phyloP scores from a whole-genome alignment of 2,888 invertebrate species.

The Cantharis flavilabris region DNA sequence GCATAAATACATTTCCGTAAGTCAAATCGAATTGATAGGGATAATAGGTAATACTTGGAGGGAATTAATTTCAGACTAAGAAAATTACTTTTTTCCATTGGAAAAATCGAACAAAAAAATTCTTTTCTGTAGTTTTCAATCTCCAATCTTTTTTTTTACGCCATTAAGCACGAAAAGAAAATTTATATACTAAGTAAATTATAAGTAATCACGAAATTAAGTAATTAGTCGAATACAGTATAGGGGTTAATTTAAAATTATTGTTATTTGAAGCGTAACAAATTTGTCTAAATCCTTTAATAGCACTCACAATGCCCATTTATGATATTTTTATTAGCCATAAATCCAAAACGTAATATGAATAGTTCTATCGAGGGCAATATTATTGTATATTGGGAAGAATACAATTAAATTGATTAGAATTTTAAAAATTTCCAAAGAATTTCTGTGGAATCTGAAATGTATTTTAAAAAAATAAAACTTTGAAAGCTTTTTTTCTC shows the following conservation, averaged over 20 bases:
- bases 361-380: not conserved
- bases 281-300: not conserved
- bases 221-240: not conserved
- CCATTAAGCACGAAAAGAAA: not conserved
- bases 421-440: not conserved
- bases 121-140: not conserved
- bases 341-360: not conserved
- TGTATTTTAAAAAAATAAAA: not conserved
- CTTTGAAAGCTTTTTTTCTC: not conserved
- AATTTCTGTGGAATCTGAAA: not conserved
- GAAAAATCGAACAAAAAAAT: not conserved
- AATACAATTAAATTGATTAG: too few relatives aligned
- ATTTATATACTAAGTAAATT: not conserved
- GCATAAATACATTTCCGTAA: not conserved
- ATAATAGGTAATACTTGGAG: not conserved
- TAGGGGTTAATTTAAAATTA: not conserved
- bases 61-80: not conserved
- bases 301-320: not conserved
- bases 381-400: not conserved
- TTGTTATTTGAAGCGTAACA: not conserved
- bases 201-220: not conserved
- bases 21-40: not conserved
- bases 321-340: not conserved
- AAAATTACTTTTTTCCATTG: not conserved
- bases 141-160: not conserved